Evolutionary conservation across 2,113 vertebrate species (phyloP), one percentile per base, ranked within the genome.

Genomic region (Campylorhamphus procurvoides): DNA sequence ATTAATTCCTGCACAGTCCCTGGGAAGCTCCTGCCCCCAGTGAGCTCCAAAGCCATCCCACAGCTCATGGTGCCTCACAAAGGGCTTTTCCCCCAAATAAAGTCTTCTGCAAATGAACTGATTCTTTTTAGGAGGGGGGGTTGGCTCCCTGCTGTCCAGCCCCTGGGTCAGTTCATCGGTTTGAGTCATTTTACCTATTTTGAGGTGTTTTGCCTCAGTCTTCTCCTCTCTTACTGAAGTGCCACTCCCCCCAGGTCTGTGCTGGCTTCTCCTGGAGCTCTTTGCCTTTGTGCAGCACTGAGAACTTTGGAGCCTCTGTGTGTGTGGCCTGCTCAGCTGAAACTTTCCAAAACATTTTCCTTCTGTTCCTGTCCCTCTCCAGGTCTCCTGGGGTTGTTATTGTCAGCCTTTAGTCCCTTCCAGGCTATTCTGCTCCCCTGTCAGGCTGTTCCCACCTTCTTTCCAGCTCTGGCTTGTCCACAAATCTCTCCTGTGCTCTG

Each of bases 231-330:
- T 59, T 10, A 17, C 59, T 47, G 25, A 25, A 69, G 60, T 11
- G 50, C 47, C 20, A 0, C 46, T 87, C 33, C 25, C 31, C 59
- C 47, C 1, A 11, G 13, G 23, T 20, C 66, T 33, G 17, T 20
- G 53, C 72, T 5, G 53, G 22, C 39, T 28, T 58, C 39, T 33
- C 33, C 59, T 4, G 39, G 31, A 59, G 66, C 1, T 53, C 60
- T 14, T 42, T 3, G 33, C 46, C 66, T 68, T 40, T 23, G 47
- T 49, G 84, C 72, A 20, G 62, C 4, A 27, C 71, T 2, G 47
- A 2, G 7, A 40, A 37, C 0, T 0, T 0, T 5, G 29, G 35
- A 53, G 60, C n/a, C 63, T 79, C 66, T 31, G 62, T 20, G 59
- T 15, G 50, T 16, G 50, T 49, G 52, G 29, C 49, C 68, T 18